A percentile compares a stretch with the other conserved stretches of the same genome.
Conservation (phyloP, 2,888 invertebrate genomes). For the Ophion costatus region DNA sequence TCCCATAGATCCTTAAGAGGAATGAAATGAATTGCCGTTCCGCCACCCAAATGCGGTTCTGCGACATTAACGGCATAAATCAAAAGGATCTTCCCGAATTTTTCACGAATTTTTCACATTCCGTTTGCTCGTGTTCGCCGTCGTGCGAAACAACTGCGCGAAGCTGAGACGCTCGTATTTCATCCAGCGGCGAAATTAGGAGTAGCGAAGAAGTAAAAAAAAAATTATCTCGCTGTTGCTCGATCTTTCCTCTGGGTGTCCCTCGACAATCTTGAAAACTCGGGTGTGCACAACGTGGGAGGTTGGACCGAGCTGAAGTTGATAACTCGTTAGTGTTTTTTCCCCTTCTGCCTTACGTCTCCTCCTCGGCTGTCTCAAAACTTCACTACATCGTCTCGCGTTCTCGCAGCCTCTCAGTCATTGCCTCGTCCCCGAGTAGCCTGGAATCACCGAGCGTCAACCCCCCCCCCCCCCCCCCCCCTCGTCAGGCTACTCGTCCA, state of each 20-base stretch:
- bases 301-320: constrained; percentile 39
- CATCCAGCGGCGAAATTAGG: constrained; percentile 50
- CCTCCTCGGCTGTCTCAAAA: constrained; percentile 21
- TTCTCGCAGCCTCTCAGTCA: constrained; percentile 44
- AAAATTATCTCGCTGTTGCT: constrained; percentile 39
- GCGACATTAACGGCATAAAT: constrained; percentile 1
- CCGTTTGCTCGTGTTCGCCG: constrained; percentile 6
- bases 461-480: too few species aligned
- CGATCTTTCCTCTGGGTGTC: constrained; percentile 34
- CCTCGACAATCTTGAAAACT: constrained; percentile 62
- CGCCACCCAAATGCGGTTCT: not conserved
- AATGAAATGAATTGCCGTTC: too few species aligned
- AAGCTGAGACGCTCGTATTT: constrained; percentile 23
- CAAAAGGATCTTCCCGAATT: not conserved
- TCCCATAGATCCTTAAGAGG: too few species aligned
- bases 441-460: constrained; percentile 39
- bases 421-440: constrained; percentile 38
- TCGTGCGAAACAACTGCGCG: constrained; percentile 19
- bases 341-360: constrained; percentile 10
- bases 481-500: constrained; percentile 39
- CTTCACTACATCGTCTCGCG: constrained; percentile 24
- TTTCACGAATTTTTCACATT: constrained; percentile 21
- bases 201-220: constrained; percentile 36
- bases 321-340: constrained; percentile 62
- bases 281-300: constrained; percentile 50